Evolutionary conservation across 1,140 invertebrate species (phyloP), one percentile per base, ranked within the genome.

Genomic region (Calosoma granatense): DNA sequence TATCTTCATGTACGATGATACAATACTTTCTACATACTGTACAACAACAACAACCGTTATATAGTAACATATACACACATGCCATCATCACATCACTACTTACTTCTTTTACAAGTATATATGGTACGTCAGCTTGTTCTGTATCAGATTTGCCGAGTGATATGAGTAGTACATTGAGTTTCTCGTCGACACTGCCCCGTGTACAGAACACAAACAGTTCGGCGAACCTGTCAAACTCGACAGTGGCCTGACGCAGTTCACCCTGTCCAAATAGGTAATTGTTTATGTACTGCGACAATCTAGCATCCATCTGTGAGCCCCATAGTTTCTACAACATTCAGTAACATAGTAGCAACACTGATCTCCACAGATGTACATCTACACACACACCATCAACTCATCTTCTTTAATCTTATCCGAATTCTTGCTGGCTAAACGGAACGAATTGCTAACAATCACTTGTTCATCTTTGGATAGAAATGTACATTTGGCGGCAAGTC

Each of bases 201-300:
- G 79, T 77, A 65, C 78, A 79, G 63, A 74, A 81, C 0, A 81
- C 78, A 64, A 79, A 81, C 0, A 81, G 64, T 61, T 81, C 79
- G 1, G 79, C 79, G 63, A 80, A 81, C 58, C 74, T 63, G 56
- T 80, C 78, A 61, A 81, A 76, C 58, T 80, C 79, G 1, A 77
- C 76, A 2, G 74, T 72, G 0, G 64, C 60, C 11, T 70, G 58
- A 61, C 78, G 76, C 55, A 71, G 64, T n/a, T 74, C 67, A 0
- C 74, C 74, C 11, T 68, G 73, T 21, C 78, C 79, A 67, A 81
- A 81, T 23, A 81, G 69, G 58, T 78, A 81, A 65, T 80, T 80
- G 17, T 76, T 75, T 4, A 81, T 72, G 58, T 79, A 81, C 65
- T 80, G 78, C 36, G 77, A 71, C 58, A 81, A 59, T 20, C 79